These are phyloP conservation scores for Muscicapa comitata DNA, from an alignment of 2,797 vertebrate genomes.

Conservation along the genomic window DNA sequence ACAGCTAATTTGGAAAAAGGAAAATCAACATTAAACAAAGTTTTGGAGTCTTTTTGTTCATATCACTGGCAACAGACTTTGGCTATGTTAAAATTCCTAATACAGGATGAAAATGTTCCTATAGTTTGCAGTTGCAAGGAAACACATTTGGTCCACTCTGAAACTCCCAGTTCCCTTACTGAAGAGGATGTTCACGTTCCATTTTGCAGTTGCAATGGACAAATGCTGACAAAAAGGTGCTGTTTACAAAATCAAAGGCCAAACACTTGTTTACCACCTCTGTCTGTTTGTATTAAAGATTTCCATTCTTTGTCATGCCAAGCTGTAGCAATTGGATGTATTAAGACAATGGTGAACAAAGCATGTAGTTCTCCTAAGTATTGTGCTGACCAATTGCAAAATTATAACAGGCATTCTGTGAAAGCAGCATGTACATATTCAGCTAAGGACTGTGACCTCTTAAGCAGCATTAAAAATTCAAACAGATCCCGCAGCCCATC, in stretches of 20 bases:
- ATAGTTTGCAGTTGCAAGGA: conserved; percentile 71
- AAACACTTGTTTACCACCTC: conserved; percentile 72
- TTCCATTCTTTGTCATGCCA: conserved; percentile 83
- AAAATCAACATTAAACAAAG: conserved; percentile 83
- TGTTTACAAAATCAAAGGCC: conserved; percentile 77
- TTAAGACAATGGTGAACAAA: conserved; percentile 76
- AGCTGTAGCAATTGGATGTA: conserved; percentile 74
- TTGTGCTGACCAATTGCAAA: conserved; percentile 69
- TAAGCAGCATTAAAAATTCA: conserved; percentile 62
- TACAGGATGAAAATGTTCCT: conserved; percentile 78
- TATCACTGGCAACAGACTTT: conserved; percentile 88
- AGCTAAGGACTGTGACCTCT: conserved; percentile 59
- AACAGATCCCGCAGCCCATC: conserved; percentile 83
- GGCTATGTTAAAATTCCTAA: conserved; percentile 87
- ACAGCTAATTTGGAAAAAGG: conserved; percentile 78
- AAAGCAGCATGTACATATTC: conserved; percentile 61
- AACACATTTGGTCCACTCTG: conserved; percentile 68
- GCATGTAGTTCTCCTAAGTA: conserved; percentile 74
- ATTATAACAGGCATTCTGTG: conserved; percentile 53
- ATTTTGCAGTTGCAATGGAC: conserved; percentile 73
- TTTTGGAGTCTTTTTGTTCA: conserved; percentile 88
- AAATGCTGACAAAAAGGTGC: conserved; percentile 75
- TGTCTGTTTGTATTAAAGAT: conserved; percentile 81
- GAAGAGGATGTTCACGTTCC: conserved; percentile 72
- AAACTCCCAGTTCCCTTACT: conserved; percentile 74